Evolutionary conservation across 2,888 invertebrate genomes (phyloP), one percentile per base, ranked within the genome.

Genomic region (Alviniconcha strummeri): DNA sequence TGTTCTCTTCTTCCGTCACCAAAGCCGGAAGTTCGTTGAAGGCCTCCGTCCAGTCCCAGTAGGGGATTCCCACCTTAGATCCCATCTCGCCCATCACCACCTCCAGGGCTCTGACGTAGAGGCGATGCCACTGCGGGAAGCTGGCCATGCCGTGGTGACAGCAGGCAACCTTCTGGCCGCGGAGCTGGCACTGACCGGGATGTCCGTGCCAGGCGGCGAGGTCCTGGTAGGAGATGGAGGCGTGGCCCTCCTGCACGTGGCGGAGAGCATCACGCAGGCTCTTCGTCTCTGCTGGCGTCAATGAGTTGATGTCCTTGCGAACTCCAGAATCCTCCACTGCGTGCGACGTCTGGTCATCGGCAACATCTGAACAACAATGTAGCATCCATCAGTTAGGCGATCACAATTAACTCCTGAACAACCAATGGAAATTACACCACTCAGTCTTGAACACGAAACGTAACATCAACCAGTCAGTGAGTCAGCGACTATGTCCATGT

Each of bases 111-210:
- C 86, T 86, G 8, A 83, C 83, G 81, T 86, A 88, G 56, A 87
- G 83, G 36, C 88, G 83, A 83, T 88, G 88, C 88, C 88, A 88
- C 75, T 85, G 85, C 13, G 86, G 87, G 85, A 88, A 88, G 15
- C 86, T 87, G 54, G 88, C 84, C 86, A 86, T 86, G 19, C 88
- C 88, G 75, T 88, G 88, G 8, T 86, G 57, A 60, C 88, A 88
- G 82, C 88, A 88, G 15, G 88, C 88, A 8, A 84, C 56, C 7
- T 55, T 52, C 0, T 72, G 71, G 76, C 36, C 60, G 19, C 57
- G 36, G 15, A 6, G 7, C 7, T 56, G 67, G 71, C 85, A 85
- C 75, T 71, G 56, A 0, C 84, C 69, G 0, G 85, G 88, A 17
- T 82, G 84, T 11, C 88, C 88, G 80, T 88, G 88, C 78, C 74